These are phyloP conservation scores for Ceriagrion tenellum DNA, from an alignment of 2,888 invertebrate species.

Conservation along the genomic window DNA sequence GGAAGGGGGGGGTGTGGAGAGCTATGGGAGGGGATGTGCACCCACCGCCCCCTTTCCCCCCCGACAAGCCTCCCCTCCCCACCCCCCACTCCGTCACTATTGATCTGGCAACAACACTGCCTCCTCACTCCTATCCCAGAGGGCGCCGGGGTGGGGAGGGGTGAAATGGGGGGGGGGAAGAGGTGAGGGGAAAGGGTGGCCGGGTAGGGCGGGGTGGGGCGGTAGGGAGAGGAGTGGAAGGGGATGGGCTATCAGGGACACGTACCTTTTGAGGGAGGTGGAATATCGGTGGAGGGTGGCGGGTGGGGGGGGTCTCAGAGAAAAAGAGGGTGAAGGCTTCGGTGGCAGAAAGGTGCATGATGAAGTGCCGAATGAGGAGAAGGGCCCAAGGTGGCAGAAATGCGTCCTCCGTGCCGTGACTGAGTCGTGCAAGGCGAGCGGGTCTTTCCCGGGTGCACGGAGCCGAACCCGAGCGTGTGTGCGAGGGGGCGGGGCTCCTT, in stretches of 20 bases:
- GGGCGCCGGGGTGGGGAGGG: not conserved
- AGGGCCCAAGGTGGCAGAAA: not conserved
- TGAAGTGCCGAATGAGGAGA: not conserved
- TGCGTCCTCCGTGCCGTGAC: not conserved
- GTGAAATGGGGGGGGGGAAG: not conserved
- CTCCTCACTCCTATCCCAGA: not conserved
- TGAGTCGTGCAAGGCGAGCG: not conserved
- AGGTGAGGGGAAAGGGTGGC: not conserved
- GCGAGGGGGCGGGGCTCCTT: too few species aligned
- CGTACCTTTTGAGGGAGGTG: not conserved
- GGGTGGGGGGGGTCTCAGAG: not conserved
- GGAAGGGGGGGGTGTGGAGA: too few species aligned
- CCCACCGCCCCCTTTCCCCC: too few species aligned
- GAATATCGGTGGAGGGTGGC: not conserved
- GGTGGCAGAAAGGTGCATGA: not conserved
- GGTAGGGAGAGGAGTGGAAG: not conserved
- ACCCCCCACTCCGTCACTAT: conserved; percentile 40
- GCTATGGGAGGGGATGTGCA: not conserved
- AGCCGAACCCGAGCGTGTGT: too few species aligned
- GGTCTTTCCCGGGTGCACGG: not conserved
- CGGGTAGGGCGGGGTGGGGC: not conserved
- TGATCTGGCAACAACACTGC: conserved; percentile 52
- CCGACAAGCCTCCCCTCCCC: not conserved
- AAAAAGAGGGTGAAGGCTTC: not conserved
- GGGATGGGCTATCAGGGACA: not conserved